Percentiles rank a stretch among this genome's conserved stretches.
Conservation (phyloP, 2,797 vertebrate genomes). For the Eurystomus glaucurus region DNA sequence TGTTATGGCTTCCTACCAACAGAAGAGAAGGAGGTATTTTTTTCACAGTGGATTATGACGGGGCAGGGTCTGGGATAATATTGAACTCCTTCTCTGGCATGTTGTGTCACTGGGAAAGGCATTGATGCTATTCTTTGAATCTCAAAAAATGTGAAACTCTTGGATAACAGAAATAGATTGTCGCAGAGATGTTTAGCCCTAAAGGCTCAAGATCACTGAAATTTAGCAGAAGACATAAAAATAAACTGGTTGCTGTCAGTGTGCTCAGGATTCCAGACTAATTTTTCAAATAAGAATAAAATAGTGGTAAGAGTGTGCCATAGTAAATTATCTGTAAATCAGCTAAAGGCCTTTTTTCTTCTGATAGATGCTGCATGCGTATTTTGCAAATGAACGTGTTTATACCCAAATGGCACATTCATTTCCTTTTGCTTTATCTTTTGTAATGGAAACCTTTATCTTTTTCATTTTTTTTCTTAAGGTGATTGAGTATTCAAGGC, state of each 20-base stretch:
- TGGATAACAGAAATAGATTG: slow-evolving; percentile 45
- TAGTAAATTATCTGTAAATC: slow-evolving; percentile 60
- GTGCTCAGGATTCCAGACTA: slow-evolving; percentile 27
- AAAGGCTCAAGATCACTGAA: slow-evolving; percentile 36
- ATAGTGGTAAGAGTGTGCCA: slow-evolving; percentile 16
- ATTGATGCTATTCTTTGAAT: neutral
- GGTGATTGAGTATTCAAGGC: neutral
- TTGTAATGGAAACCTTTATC: slow-evolving; percentile 10
- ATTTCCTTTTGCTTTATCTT: neutral
- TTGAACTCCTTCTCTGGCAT: slow-evolving; percentile 8
- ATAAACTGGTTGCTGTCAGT: slow-evolving; percentile 30
- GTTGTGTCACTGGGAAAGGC: slow-evolving; percentile 12
- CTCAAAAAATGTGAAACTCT: neutral
- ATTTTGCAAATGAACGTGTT: slow-evolving; percentile 16
- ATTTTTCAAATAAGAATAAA: slow-evolving; percentile 59
- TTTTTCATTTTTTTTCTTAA: neutral
- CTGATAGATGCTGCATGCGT: neutral
- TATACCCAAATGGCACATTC: neutral
- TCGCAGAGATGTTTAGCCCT: slow-evolving; percentile 53
- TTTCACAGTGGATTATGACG: slow-evolving; percentile 66
- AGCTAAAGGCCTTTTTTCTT: slow-evolving; percentile 47
- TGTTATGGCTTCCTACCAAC: slow-evolving; percentile 53
- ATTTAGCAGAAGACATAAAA: slow-evolving; percentile 47
- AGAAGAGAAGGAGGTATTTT: slow-evolving; percentile 11
- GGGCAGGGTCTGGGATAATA: slow-evolving; percentile 25